Conservation (phyloP, 2,888 invertebrate genomes). For the Sialis fuliginosa region DNA sequence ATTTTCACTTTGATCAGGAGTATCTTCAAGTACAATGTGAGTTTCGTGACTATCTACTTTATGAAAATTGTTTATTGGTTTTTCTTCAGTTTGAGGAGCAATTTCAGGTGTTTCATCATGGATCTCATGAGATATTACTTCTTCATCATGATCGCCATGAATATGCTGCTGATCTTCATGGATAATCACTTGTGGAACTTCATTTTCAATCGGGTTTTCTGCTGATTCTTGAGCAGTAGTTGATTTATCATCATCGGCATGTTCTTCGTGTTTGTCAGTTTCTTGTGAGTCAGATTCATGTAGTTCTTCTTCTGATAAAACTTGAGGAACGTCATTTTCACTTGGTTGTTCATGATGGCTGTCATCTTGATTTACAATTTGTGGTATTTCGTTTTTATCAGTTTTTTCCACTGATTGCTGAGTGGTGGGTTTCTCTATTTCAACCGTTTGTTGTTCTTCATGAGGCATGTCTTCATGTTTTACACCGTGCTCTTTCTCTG, state of each 20-base stretch:
- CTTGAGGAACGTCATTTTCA: constrained; percentile 4
- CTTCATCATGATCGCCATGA: too few species aligned
- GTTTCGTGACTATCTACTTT: too few species aligned
- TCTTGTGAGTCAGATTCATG: too few species aligned
- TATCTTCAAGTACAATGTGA: too few species aligned
- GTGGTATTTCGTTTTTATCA: constrained; percentile 1
- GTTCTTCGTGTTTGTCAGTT: too few species aligned
- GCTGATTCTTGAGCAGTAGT: neutral
- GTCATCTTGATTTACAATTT: constrained; percentile 4
- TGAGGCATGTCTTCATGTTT: neutral
- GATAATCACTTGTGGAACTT: too few species aligned
- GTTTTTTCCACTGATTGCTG: constrained; percentile 1
- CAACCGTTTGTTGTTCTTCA: neutral
- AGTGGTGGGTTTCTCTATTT: constrained; percentile 5
- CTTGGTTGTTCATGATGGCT: neutral
- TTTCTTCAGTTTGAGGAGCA: too few species aligned
- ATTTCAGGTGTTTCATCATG: too few species aligned
- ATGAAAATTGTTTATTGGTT: too few species aligned
- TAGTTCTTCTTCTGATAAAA: neutral
- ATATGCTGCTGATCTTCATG: too few species aligned
- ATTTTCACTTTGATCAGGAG: too few species aligned
- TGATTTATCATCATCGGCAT: neutral
- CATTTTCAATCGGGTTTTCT: neutral
- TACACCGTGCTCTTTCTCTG: neutral
- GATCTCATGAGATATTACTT: too few species aligned